A percentile compares a stretch with the other conserved stretches of the same genome.
Evolutionary conservation across 2,888 invertebrate species (phyloP).

Genomic region (Lamellibrachia satsuma): DNA sequence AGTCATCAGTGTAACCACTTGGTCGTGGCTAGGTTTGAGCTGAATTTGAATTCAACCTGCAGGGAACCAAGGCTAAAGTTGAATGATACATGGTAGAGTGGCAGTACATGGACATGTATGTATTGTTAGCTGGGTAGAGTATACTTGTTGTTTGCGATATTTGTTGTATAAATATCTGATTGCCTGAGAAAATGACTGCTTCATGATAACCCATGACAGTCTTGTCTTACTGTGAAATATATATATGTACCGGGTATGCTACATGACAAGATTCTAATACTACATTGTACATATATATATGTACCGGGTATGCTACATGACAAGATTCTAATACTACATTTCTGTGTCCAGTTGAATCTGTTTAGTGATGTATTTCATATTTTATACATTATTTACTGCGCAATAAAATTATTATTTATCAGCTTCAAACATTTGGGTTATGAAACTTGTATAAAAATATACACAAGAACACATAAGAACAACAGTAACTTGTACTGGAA

Average conservation of each 20-base stretch:
- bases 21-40: too few species aligned
- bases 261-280: background rate
- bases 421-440: background rate
- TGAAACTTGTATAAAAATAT: background rate
- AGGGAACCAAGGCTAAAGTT: too few species aligned
- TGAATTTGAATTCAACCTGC: too few species aligned
- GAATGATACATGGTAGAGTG: too few species aligned
- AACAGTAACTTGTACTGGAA: too few species aligned
- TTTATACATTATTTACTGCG: background rate
- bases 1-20: background rate
- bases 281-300: background rate
- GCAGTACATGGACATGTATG: too few species aligned
- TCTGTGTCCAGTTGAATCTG: too few species aligned
- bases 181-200: background rate
- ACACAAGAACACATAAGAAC: too few species aligned
- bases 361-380: background rate
- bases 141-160: background rate
- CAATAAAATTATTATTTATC: slow-evolving; percentile 1
- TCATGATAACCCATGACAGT: background rate
- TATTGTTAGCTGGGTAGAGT: background rate
- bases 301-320: background rate
- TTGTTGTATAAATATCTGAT: background rate
- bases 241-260: background rate
- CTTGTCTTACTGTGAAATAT: background rate
- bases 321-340: background rate